Evolutionary conservation across 2,888 invertebrate genomes (phyloP).

Genomic region (Trichogramma evanescens): DNA sequence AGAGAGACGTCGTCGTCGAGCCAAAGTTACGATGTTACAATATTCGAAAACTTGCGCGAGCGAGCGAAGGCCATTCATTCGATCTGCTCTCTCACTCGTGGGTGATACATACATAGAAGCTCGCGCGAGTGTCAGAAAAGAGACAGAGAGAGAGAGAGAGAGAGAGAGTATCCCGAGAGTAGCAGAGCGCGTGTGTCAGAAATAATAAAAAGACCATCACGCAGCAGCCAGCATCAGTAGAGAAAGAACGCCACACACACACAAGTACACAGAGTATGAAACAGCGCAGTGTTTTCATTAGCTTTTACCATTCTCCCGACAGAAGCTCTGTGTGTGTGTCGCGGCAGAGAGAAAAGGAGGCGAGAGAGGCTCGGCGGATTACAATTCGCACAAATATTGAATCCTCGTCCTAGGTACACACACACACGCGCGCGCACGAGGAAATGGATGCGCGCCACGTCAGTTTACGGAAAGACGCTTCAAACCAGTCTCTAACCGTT

Average conservation of each 20-base stretch:
- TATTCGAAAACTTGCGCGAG: too few species aligned
- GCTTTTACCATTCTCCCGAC: background rate
- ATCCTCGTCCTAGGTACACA: background rate
- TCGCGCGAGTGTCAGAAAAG: conserved; percentile 19
- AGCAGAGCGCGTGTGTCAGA: background rate
- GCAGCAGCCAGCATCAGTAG: background rate
- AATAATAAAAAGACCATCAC: background rate
- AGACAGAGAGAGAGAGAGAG: conserved; percentile 13
- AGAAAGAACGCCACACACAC: background rate
- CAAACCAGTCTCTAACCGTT: conserved; percentile 10
- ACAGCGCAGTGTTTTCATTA: conserved; percentile 18
- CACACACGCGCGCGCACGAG: background rate
- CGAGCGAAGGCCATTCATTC: too few species aligned
- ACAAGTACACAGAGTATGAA: background rate
- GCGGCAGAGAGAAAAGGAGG: conserved; percentile 1
- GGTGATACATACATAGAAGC: background rate
- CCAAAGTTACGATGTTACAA: too few species aligned
- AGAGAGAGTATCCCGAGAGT: conserved; percentile 8
- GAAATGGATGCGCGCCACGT: conserved; percentile 13
- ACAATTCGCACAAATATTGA: too few species aligned
- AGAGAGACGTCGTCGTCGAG: too few species aligned
- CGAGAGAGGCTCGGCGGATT: background rate
- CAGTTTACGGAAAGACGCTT: conserved; percentile 20
- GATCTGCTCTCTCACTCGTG: too few species aligned
- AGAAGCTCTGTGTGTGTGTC: too few species aligned